Conservation (phyloP, 2,113 vertebrate species). For the Sceloporus tristichus region DNA sequence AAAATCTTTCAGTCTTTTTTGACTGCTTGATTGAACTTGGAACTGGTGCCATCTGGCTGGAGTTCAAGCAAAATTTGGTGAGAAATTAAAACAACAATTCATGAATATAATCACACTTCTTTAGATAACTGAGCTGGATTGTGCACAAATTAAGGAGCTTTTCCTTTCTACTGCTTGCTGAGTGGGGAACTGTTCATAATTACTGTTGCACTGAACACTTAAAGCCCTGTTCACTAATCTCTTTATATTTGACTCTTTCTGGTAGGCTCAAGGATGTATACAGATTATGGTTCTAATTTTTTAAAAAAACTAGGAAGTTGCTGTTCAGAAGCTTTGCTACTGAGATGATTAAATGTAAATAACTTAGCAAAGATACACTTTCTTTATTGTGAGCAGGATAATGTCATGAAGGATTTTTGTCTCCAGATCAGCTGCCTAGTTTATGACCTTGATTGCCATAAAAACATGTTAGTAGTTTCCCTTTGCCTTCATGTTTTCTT, state of each 20-base stretch:
- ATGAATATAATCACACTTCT: not conserved
- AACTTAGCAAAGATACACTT: not conserved
- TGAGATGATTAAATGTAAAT: not conserved
- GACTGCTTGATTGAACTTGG: not conserved
- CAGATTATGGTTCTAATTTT: not conserved
- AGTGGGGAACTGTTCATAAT: not conserved
- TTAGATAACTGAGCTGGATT: not conserved
- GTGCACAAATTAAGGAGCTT: not conserved
- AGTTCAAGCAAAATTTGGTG: slow-evolving; percentile 4
- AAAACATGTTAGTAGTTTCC: slow-evolving; percentile 18
- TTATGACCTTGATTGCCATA: slow-evolving; percentile 15
- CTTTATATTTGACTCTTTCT: slow-evolving; percentile 5
- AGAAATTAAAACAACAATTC: slow-evolving; percentile 1
- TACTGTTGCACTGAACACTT: not conserved
- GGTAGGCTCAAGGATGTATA: not conserved
- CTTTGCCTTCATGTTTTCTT: slow-evolving; percentile 25
- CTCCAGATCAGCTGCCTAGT: not conserved
- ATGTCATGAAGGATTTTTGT: not conserved
- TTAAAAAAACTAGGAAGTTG: not conserved
- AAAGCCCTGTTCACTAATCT: not conserved
- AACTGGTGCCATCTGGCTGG: not conserved
- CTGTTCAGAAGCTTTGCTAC: not conserved
- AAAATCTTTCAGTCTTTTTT: not conserved
- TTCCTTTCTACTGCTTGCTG: not conserved
- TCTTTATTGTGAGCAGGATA: not conserved